These are phyloP conservation scores for Metopolophium dirhodum DNA, from an alignment of 1,140 invertebrate species.

Conservation along the genomic window DNA sequence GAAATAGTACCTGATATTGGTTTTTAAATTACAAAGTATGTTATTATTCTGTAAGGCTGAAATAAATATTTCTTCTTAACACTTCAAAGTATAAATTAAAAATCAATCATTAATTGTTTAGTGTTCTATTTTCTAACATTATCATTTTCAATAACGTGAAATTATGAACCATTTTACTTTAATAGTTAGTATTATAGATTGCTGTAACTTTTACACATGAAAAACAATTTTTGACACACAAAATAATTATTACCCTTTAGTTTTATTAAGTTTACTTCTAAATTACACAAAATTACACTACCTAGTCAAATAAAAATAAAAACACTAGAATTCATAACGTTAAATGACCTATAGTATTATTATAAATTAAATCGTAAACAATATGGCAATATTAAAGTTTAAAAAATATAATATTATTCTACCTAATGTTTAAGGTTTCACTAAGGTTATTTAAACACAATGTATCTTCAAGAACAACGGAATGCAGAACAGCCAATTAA, in stretches of 20 bases:
- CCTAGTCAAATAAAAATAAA: neutral
- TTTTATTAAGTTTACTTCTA: neutral
- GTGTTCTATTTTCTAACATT: neutral
- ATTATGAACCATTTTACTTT: neutral
- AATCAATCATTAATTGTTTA: neutral
- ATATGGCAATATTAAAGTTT: neutral
- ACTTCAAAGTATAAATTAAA: no score
- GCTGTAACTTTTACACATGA: neutral
- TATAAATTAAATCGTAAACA: neutral
- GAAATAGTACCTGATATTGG: no score
- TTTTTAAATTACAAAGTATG: neutral
- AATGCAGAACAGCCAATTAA: neutral
- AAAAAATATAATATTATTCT: neutral
- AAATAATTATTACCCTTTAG: neutral
- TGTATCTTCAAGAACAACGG: neutral
- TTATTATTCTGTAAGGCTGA: neutral
- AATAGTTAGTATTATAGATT: neutral
- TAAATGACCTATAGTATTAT: neutral
- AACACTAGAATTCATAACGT: neutral
- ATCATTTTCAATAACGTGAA: neutral
- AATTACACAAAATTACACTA: neutral
- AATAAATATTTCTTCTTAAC: neutral
- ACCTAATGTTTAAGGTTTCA: neutral
- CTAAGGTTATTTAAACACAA: neutral
- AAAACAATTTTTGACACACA: neutral